Evolutionary conservation across 1,140 invertebrate species (phyloP).

Genomic region (Piezodorus guildinii): DNA sequence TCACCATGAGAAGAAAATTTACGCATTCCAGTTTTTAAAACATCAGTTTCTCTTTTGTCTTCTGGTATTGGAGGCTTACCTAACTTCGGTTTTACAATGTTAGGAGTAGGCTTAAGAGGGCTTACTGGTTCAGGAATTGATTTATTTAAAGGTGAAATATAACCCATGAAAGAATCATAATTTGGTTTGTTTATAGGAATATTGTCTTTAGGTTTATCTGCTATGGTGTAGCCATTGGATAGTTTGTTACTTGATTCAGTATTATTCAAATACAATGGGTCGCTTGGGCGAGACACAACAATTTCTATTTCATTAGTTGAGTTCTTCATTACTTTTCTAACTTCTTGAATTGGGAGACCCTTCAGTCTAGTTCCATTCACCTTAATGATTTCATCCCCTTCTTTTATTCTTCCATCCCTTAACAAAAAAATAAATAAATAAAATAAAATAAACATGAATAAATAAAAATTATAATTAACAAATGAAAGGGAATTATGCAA

Average conservation of each 20-base stretch:
- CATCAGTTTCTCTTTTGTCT: conserved; percentile 23
- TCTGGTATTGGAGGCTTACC: conserved; percentile 23
- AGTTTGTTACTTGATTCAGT: neutral
- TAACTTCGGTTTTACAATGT: neutral
- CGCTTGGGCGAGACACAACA: conserved; percentile 36
- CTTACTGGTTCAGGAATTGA: neutral
- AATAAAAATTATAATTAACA: too few species aligned
- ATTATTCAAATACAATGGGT: neutral
- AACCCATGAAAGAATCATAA: neutral
- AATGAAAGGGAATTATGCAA: too few species aligned
- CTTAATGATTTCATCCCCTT: conserved; percentile 55
- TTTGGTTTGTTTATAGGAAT: neutral
- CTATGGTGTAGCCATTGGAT: neutral
- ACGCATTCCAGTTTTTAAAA: conserved; percentile 30
- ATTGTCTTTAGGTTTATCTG: neutral
- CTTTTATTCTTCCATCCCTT: conserved; percentile 43
- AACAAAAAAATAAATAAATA: conserved; percentile 16
- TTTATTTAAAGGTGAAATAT: neutral
- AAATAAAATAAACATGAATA: too few species aligned
- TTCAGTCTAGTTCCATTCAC: conserved; percentile 51
- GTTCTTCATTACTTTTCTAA: conserved; percentile 42
- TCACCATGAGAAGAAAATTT: conserved; percentile 32
- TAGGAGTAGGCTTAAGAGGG: neutral
- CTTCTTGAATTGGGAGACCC: conserved; percentile 49
- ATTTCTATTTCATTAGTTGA: conserved; percentile 43